A percentile compares a stretch with the other conserved stretches of the same genome.
Conservation (phyloP, 2,113 vertebrate species). For the Rhinolophus ferrumequinum region DNA sequence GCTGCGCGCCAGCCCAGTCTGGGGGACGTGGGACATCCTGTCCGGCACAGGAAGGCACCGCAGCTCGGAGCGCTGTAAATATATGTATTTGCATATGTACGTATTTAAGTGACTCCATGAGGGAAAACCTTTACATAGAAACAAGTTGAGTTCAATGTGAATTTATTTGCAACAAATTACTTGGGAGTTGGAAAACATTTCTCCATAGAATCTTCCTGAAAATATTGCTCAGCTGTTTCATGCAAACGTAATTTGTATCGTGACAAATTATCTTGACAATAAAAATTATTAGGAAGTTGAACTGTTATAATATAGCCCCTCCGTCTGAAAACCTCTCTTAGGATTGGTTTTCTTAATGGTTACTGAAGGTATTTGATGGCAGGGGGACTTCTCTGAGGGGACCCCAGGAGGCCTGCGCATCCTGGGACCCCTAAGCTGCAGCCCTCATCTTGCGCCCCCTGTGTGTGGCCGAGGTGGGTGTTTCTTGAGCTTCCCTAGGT, state of each 20-base stretch:
- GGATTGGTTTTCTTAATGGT: accelerated
- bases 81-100: too few species aligned
- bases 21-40: too few species aligned
- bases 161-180: neutral
- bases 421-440: too few species aligned
- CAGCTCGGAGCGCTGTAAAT: accelerated
- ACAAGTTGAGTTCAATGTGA: accelerated
- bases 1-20: too few species aligned
- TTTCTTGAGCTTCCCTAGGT: too few species aligned
- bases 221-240: neutral
- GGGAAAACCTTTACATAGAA: accelerated
- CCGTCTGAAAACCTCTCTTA: neutral
- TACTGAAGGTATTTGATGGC: neutral
- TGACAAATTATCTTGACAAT: too few species aligned
- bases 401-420: accelerated
- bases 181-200: neutral
- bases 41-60: accelerated
- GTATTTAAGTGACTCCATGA: accelerated
- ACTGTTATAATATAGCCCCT: neutral
- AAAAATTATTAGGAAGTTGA: too few species aligned
- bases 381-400: neutral
- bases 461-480: too few species aligned
- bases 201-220: neutral
- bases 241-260: neutral
- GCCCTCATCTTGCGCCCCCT: too few species aligned